Evolutionary conservation across 2,113 vertebrate genomes (phyloP).

Genomic region (Callithrix jacchus): DNA sequence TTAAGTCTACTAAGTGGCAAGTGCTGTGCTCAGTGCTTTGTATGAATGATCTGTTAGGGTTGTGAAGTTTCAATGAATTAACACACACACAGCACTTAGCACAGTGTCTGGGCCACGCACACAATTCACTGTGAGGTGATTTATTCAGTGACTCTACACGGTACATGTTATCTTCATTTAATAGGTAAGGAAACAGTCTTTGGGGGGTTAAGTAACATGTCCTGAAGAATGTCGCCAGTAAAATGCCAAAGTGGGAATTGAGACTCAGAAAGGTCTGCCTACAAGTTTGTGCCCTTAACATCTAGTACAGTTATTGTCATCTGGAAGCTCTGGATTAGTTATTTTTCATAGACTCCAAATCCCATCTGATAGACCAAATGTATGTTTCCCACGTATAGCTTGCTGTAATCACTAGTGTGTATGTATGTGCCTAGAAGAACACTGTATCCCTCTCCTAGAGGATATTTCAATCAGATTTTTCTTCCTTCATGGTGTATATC

Average conservation of each 20-base stretch:
- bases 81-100: not conserved
- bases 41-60: not conserved
- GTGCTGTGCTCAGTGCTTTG: not conserved
- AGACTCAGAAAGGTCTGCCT: not conserved
- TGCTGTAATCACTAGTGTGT: not conserved
- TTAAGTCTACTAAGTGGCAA: not conserved
- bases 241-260: not conserved
- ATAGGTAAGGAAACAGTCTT: not conserved
- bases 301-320: not conserved
- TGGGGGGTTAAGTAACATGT: not conserved
- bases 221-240: not conserved
- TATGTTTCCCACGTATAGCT: not conserved
- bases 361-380: not conserved
- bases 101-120: not conserved
- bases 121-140: not conserved
- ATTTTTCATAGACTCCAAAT: not conserved
- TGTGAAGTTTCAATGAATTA: conserved; percentile 41
- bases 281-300: not conserved
- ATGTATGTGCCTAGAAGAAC: not conserved
- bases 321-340: not conserved
- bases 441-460: not conserved
- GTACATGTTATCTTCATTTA: conserved; percentile 5
- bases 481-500: not conserved
- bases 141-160: not conserved
- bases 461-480: not conserved